Evolutionary conservation across 2,888 invertebrate species (phyloP).

Genomic region (Drosophila eohydei): DNA sequence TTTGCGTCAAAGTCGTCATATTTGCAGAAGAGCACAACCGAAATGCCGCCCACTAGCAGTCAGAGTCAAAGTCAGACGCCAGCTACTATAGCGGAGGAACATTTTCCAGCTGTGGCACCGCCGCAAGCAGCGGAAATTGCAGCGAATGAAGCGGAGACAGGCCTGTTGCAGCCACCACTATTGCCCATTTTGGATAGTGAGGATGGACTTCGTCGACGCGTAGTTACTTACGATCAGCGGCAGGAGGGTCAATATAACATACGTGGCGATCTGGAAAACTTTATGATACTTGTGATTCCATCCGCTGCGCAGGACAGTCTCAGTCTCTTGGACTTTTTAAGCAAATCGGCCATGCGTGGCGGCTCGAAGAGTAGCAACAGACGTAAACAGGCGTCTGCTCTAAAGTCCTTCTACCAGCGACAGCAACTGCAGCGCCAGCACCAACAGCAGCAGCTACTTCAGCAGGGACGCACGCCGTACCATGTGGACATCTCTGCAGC

Average conservation of each 20-base stretch:
- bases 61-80: constrained; percentile 12
- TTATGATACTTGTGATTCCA: constrained; percentile 89
- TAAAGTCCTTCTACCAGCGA: constrained; percentile 59
- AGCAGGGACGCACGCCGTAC: constrained; percentile 88
- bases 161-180: constrained; percentile 46
- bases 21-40: constrained; percentile 28
- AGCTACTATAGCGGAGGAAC: constrained; percentile 46
- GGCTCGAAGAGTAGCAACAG: constrained; percentile 55
- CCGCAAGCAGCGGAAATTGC: constrained; percentile 33
- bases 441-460: constrained; percentile 42
- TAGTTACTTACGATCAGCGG: constrained; percentile 87
- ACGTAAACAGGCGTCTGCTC: constrained; percentile 59
- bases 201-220: constrained; percentile 65
- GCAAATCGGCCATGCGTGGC: constrained; percentile 74
- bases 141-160: constrained; percentile 31
- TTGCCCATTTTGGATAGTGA: constrained; percentile 35
- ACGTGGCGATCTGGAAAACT: constrained; percentile 90
- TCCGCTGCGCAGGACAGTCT: constrained; percentile 83
- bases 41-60: constrained; percentile 20
- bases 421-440: constrained; percentile 40
- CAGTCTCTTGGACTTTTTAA: constrained; percentile 78
- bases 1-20: constrained; percentile 22
- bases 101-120: constrained; percentile 55
- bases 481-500: constrained; percentile 87
- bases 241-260: constrained; percentile 92